phyloP scores from a whole-genome alignment of 2,888 invertebrate species.

The Tetropium fuscum region DNA sequence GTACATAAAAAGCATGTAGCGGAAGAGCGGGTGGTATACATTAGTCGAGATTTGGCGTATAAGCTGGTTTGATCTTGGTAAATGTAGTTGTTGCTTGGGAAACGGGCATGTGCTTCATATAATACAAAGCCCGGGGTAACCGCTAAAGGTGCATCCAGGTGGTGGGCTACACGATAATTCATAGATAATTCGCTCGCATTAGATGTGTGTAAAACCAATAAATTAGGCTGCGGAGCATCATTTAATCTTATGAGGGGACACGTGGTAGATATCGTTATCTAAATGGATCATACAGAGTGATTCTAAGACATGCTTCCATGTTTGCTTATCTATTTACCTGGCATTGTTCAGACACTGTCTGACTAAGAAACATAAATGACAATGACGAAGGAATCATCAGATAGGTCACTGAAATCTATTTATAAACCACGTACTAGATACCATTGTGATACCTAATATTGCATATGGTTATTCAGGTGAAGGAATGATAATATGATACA shows the following conservation, averaged over 20 bases:
- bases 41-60: constrained; percentile 43
- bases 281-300: constrained; percentile 11
- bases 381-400: too few species aligned
- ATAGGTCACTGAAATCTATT: too few species aligned
- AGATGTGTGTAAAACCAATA: constrained; percentile 42
- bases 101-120: constrained; percentile 40
- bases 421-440: too few species aligned
- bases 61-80: constrained; percentile 36
- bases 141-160: constrained; percentile 52
- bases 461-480: too few species aligned
- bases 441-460: too few species aligned
- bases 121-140: constrained; percentile 37
- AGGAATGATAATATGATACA: too few species aligned
- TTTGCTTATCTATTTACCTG: too few species aligned
- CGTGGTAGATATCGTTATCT: constrained; percentile 11
- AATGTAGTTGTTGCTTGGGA: constrained; percentile 42
- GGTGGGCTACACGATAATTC: constrained; percentile 49
- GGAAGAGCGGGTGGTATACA: constrained; percentile 31
- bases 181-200: constrained; percentile 48
- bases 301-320: too few species aligned
- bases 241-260: constrained; percentile 11
- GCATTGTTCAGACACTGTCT: too few species aligned
- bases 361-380: too few species aligned
- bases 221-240: constrained; percentile 29
- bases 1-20: constrained; percentile 48